A percentile compares a stretch with the other conserved stretches of the same genome.
phyloP scores from a whole-genome alignment of 1,140 invertebrate genomes.

The Thaumatotibia leucotreta region DNA sequence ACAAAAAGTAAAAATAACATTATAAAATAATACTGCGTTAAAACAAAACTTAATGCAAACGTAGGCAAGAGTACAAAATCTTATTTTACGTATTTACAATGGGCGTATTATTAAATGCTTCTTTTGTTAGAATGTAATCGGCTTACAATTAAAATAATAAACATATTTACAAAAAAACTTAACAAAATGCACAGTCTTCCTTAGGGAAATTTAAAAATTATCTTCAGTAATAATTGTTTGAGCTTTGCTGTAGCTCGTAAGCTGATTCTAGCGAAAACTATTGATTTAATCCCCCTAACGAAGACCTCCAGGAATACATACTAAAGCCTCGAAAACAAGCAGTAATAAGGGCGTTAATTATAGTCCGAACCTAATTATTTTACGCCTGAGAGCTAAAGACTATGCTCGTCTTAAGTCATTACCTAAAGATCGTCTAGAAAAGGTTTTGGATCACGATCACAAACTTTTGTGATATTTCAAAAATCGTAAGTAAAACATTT shows the following conservation, averaged over 20 bases:
- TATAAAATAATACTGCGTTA: slow-evolving; percentile 5
- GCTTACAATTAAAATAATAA: slow-evolving; percentile 1
- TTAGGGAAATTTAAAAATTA: background rate
- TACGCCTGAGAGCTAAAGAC: slow-evolving; percentile 31
- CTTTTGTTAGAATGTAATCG: background rate
- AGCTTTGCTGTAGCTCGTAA: background rate
- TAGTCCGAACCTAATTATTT: slow-evolving; percentile 44
- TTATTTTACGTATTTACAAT: slow-evolving; percentile 7
- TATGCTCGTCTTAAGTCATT: background rate
- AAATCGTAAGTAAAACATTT: background rate
- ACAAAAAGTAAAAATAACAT: background rate
- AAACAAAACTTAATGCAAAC: background rate
- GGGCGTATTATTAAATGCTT: background rate
- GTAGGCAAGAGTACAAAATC: background rate
- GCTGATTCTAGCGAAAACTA: background rate
- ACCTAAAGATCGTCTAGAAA: background rate
- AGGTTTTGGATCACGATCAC: no score
- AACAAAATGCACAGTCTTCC: background rate
- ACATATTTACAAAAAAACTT: slow-evolving; percentile 11
- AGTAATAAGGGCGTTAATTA: slow-evolving; percentile 61
- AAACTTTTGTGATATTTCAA: background rate
- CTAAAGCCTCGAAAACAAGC: slow-evolving; percentile 27
- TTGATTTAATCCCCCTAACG: background rate
- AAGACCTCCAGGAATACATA: background rate
- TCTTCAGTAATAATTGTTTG: background rate